A percentile compares a stretch with the other conserved stretches of the same genome.
These are phyloP conservation scores for Nerophis ophidion DNA, from an alignment of 2,113 vertebrate genomes.

Conservation along the genomic window DNA sequence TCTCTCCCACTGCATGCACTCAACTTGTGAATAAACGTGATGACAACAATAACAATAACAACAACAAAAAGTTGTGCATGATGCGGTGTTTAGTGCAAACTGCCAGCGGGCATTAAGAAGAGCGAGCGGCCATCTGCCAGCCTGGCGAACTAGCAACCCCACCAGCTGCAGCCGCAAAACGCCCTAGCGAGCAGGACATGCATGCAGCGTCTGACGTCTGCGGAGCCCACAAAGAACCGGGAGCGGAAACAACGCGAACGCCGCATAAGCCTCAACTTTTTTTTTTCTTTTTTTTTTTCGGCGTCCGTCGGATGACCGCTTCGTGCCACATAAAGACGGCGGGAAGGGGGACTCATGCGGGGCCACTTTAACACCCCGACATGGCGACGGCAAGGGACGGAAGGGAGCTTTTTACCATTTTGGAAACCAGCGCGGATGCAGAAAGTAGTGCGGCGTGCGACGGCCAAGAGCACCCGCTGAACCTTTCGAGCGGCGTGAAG, in stretches of 20 bases:
- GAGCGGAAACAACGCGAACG: slow-evolving; percentile 77
- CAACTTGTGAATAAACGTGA: slow-evolving; percentile 12
- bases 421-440: slow-evolving; percentile 79
- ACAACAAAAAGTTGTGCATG: slow-evolving; percentile 22
- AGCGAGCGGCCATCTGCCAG: slow-evolving; percentile 79
- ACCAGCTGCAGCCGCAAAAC: slow-evolving; percentile 82
- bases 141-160: slow-evolving; percentile 73
- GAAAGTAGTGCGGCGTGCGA: slow-evolving; percentile 71
- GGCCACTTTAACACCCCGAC: slow-evolving; percentile 79
- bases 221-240: slow-evolving; percentile 73
- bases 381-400: slow-evolving; percentile 80
- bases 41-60: no score
- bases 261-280: slow-evolving; percentile 66
- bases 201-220: slow-evolving; percentile 84
- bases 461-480: slow-evolving; percentile 69
- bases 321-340: slow-evolving; percentile 54
- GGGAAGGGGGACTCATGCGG: slow-evolving; percentile 75
- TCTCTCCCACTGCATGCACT: background rate
- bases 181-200: slow-evolving; percentile 83
- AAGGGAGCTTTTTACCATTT: slow-evolving; percentile 82
- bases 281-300: slow-evolving; percentile 42
- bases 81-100: slow-evolving; percentile 12
- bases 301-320: slow-evolving; percentile 58
- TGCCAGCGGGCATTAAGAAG: slow-evolving; percentile 75
- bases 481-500: slow-evolving; percentile 77